Conservation (phyloP, 2,888 invertebrate species). For the Synergus japonicus region DNA sequence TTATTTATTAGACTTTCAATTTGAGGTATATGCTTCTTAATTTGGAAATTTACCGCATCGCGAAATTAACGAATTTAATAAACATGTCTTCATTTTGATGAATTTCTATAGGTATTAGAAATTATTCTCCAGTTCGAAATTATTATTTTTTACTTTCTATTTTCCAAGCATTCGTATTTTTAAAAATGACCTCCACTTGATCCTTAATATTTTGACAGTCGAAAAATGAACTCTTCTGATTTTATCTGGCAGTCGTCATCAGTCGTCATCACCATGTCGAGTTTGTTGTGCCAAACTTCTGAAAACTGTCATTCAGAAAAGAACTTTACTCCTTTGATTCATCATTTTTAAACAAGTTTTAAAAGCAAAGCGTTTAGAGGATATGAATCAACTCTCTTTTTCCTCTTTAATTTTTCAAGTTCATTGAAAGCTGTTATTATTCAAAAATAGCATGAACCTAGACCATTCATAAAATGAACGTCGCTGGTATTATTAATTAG, state of each 20-base stretch:
- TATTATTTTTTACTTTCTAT: not conserved
- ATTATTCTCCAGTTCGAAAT: not conserved
- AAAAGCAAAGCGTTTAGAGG: not conserved
- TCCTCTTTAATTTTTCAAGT: not conserved
- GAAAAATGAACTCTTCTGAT: not conserved
- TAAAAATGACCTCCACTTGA: constrained; percentile 17
- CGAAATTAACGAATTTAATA: too few relatives aligned
- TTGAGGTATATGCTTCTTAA: too few relatives aligned
- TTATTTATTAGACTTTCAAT: too few relatives aligned
- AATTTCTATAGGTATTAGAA: too few relatives aligned
- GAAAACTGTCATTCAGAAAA: not conserved
- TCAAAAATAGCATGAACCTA: not conserved
- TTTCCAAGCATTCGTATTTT: not conserved
- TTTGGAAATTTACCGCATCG: too few relatives aligned
- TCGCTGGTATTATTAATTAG: not conserved
- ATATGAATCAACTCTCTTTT: not conserved
- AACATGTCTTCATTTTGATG: too few relatives aligned
- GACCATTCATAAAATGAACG: not conserved
- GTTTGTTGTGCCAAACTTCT: not conserved
- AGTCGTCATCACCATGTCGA: not conserved
- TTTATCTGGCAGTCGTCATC: not conserved
- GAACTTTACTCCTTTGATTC: not conserved
- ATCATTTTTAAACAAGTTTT: not conserved
- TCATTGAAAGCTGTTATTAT: not conserved
- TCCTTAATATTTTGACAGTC: not conserved